phyloP scores from a whole-genome alignment of 2,888 invertebrate genomes.

The Neoascia interrupta region DNA sequence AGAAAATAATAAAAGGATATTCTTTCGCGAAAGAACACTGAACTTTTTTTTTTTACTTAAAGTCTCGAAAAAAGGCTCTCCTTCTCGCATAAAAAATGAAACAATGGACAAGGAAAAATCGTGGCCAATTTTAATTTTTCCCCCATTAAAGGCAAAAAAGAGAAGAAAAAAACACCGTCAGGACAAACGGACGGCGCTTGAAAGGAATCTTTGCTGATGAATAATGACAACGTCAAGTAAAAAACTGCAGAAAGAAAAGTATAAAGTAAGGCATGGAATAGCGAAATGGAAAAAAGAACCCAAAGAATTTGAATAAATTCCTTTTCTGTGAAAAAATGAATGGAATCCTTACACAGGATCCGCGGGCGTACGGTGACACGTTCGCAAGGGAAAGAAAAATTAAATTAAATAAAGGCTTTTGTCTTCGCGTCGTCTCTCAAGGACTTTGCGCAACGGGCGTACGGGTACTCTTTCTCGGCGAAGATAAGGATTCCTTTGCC shows the following conservation, averaged over 20 bases:
- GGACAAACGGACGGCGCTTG: conserved; percentile 49
- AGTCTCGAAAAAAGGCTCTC: conserved; percentile 9
- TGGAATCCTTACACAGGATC: conserved; percentile 48
- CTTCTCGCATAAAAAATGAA: conserved; percentile 72
- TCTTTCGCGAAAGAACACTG: conserved; percentile 25
- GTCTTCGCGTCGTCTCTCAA: conserved; percentile 68
- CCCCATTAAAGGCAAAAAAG: conserved; percentile 66
- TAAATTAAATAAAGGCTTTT: conserved; percentile 76
- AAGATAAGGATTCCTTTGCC: conserved; percentile 58
- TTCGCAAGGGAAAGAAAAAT: conserved; percentile 71
- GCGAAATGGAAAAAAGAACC: conserved; percentile 26
- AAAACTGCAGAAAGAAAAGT: conserved; percentile 54
- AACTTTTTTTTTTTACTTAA: no score
- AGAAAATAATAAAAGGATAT: conserved; percentile 69
- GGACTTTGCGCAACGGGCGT: conserved; percentile 37
- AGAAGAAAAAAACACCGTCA: conserved; percentile 55
- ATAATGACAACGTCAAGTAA: conserved; percentile 74
- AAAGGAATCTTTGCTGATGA: conserved; percentile 73
- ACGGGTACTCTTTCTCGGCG: conserved; percentile 48
- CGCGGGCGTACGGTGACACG: conserved; percentile 22
- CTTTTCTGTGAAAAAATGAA: conserved; percentile 60
- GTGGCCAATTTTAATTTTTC: conserved; percentile 79
- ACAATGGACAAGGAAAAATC: conserved; percentile 77
- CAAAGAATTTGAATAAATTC: conserved; percentile 68
- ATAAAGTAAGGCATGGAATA: conserved; percentile 42